Base-by-base conservation (phyloP, 53 echinoderm and acorn worm genomes). In the Astropecten irregularis region DNA sequence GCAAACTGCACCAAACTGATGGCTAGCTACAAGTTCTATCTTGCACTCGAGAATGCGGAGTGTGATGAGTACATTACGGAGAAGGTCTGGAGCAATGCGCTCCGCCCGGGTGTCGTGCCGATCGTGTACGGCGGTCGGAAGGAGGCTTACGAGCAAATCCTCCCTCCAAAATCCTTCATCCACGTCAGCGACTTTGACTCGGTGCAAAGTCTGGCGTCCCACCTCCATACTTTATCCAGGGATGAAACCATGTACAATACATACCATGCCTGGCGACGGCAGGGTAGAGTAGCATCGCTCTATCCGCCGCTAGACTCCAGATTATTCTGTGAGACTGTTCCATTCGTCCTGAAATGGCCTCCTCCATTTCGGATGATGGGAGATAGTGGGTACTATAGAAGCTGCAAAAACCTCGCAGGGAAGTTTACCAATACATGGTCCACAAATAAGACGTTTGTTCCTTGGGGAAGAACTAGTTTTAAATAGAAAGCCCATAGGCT, bases 61-160 rank as follows among this genome's bases (percentile, higher is more conserved):
- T 90, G 90, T 31, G 90, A 91, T 21, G 90, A 88, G 44, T 94
- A 94, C 47, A 88, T 94, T 50, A 91, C 90, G 10, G 94, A 94
- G 66, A 94, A 94, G 64, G 85, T 94, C 3, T 94, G 94, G 94
- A 83, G 61, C 18, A 94, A 94, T 31, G 88, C 82, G 60, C 86
- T 94, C 9, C 62, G 50, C 29, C 88, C 83, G 23, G 94, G 94
- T 0, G 82, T 85, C 21, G 90, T 94, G 20, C 94, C 94, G 0
- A 32, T 94, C 18, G 94, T 94, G 37, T 94, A 94, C 35, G 94
- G 94, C 15, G 94, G 94, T 5, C 57, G 81, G 18, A 86, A 86
- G 4, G 88, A 91, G 39, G 76, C 94, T 1, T 91, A 91, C 77
- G 91, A 94, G 50, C 85, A 85, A 10, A 71, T 94, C 14, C 66